Evolutionary conservation across 2,888 invertebrate species (phyloP), one percentile per base, ranked within the genome.

Genomic region (Pristionchus arcanus): DNA sequence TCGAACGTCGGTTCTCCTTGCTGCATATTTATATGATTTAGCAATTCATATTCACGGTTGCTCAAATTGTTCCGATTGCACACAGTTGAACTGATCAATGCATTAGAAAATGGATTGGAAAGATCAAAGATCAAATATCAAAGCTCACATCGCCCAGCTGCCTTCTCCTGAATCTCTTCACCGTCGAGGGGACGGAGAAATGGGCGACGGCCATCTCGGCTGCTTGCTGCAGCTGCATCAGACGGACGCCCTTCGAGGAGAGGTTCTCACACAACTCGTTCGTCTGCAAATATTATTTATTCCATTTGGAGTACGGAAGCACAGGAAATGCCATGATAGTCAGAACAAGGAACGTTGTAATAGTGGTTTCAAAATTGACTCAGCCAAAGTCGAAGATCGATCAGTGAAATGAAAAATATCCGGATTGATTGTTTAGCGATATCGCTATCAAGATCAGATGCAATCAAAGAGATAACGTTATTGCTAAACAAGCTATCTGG

Each of bases 191-290:
- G 9, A 92, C 91, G 90, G 91, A 91, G 90, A 94, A 91, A 90
- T 93, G 93, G 66, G 91, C 91, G 89, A 94, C 91, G 77, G 90
- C 90, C 93, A 94, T 94, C 90, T 93, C 93, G 90, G 93, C 93
- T n/a, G 91, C 90, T 31, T 86, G 63, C 86, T 91, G 91, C 90
- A 91, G 90, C 91, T 92, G 91, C 91, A 91, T 90, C 89, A 93
- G 90, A 84, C 90, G 91, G 90, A 90, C 90, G 89, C 91, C 92
- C 90, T 91, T 91, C 83, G 87, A 71, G 91, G 92, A 92, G 85
- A 93, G 91, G 89, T 91, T 90, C 90, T 90, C 92, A 90, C 91
- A 91, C 87, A 91, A 90, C 89, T 93, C 92, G 91, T 92, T 92
- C 90, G 92, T 92, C 93, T 93, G 89, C 49, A 92, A 81, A 7